Base-by-base conservation (phyloP, 2,888 invertebrate species). In the Ischnura elegans region DNA sequence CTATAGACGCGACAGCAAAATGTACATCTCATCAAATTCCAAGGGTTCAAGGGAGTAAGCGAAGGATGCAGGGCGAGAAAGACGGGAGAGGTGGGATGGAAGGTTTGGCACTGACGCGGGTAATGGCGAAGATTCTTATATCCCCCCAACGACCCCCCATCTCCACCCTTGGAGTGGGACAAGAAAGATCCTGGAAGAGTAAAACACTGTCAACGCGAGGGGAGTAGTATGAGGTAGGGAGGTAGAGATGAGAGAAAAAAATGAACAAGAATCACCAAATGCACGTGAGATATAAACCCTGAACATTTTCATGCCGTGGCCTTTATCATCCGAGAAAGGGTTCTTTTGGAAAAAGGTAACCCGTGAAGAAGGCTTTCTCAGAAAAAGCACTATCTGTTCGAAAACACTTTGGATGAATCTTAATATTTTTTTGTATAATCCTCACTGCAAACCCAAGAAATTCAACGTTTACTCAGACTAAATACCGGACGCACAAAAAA, bases 1-100 rank as follows among this genome's bases (percentile, higher is more conserved):
- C 87, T 51, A 42, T 87, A 51, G 87, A 87, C 55, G 51, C 42
- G 87, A 55, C 87, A 55, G 87, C 13, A 55, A 87, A 87, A 55
- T 42, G 87, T 42, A 55, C 87, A 87, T 87, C 87, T 25, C 87
- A 51, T 51, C 87, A 51, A 51, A 87, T 87, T 51, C 29, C 55
- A 87, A 55, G 42, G 55, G 42, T 29, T 55, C 87, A 55, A 42
- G 85, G 87, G 87, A 51, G 36, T 87, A 16, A 19, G 51, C 13
- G 51, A 19, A 46, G 87, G 46, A 87, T 46, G 45, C 86, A 45
- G 8, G 45, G 43, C 10, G n/a, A 25, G 87, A 25, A 87, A 46
- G 25, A 47, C 47, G 87, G 25, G 29, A 87, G 10, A n/a, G 61
- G 61, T 47, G n/a, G 87, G 47, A 45, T n/a, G 87, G 46, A 51